A percentile compares a stretch with the other conserved stretches of the same genome.
phyloP scores from a whole-genome alignment of 2,797 vertebrate genomes.

The Champsocephalus gunnari region DNA sequence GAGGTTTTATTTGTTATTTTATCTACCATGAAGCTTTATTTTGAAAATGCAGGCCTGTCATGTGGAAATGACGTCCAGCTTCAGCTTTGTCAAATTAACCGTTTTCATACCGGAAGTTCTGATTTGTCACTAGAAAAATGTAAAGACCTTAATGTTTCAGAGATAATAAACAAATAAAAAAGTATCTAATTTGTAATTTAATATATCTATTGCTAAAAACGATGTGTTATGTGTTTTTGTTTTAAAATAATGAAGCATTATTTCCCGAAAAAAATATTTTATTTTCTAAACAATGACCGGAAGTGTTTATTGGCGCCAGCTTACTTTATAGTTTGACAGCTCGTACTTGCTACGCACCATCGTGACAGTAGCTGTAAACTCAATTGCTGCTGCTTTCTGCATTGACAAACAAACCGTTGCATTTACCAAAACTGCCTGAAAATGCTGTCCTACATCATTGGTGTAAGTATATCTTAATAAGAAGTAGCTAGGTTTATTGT shows the following conservation, averaged over 20 bases:
- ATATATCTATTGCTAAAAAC: accelerated
- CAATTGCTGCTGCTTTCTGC: not conserved
- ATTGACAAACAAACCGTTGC: not conserved
- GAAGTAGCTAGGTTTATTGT: accelerated
- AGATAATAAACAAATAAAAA: accelerated
- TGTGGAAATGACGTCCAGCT: constrained; percentile 6
- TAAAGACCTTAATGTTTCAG: not conserved
- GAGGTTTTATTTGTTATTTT: not conserved
- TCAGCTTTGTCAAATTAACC: not conserved
- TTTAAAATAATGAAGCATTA: not conserved
- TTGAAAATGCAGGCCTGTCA: not conserved
- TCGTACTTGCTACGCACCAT: not conserved
- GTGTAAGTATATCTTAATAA: constrained; percentile 67
- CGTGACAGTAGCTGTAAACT: not conserved
- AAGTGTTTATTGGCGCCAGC: accelerated
- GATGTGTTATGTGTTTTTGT: accelerated
- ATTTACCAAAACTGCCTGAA: constrained; percentile 8
- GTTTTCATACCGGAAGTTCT: not conserved
- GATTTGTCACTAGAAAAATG: not conserved
- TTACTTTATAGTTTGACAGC: constrained; percentile 1
- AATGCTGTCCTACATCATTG: constrained; percentile 81
- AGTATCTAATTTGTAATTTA: accelerated
- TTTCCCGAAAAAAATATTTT: not conserved
- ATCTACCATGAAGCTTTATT: not conserved
- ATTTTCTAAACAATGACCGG: constrained; percentile 33